These are phyloP conservation scores for Eilema depressum DNA, from an alignment of 2,888 invertebrate species.

Conservation along the genomic window DNA sequence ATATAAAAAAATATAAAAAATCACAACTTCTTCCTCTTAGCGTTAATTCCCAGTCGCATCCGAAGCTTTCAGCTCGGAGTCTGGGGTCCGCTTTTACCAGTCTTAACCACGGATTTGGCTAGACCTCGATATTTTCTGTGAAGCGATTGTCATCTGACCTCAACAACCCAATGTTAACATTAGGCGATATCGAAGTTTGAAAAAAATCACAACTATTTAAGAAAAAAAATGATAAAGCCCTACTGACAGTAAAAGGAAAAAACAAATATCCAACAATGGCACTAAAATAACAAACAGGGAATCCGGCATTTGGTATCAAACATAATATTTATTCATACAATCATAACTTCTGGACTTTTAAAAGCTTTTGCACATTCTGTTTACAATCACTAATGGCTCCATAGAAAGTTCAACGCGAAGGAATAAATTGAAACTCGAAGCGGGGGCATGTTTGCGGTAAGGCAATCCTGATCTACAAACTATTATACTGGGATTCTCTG, in stretches of 20 bases:
- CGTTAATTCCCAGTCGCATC: too few species aligned
- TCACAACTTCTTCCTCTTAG: too few species aligned
- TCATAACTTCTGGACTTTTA: conserved; percentile 29
- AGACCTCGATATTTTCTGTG: too few species aligned
- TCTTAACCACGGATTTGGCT: too few species aligned
- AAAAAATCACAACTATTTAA: too few species aligned
- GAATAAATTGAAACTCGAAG: conserved; percentile 8
- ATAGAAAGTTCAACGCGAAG: conserved; percentile 20
- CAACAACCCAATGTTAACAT: too few species aligned
- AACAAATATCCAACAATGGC: too few species aligned
- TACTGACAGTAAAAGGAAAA: not conserved
- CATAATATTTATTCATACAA: conserved; percentile 44
- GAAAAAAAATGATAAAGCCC: not conserved
- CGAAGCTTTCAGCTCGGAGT: too few species aligned
- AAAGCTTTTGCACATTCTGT: conserved; percentile 39
- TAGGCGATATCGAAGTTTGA: too few species aligned
- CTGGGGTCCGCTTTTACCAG: too few species aligned
- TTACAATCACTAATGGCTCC: conserved; percentile 44
- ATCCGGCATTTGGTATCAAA: conserved; percentile 13
- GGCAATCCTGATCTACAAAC: not conserved
- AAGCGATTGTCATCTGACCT: too few species aligned
- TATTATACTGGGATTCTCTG: not conserved
- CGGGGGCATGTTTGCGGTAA: conserved; percentile 1
- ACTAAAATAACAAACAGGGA: not conserved
- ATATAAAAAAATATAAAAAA: too few species aligned